Evolutionary conservation across 2,888 invertebrate genomes (phyloP).

Genomic region (Candidula unifasciata): DNA sequence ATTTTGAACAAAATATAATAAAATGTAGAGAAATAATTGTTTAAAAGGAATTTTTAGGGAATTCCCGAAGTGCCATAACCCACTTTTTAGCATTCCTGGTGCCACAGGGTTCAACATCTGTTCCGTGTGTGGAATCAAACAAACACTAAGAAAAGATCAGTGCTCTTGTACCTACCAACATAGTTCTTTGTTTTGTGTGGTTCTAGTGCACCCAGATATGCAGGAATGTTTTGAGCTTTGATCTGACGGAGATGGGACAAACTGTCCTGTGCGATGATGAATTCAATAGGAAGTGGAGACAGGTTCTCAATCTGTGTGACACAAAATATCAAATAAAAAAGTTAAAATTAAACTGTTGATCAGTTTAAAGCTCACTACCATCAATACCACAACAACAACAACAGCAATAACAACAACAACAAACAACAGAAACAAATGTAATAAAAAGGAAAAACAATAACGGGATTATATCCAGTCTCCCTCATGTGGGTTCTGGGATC

Average conservation of each 20-base stretch:
- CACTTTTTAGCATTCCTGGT: too few relatives aligned
- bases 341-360: background rate
- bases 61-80: too few relatives aligned
- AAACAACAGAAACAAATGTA: too few relatives aligned
- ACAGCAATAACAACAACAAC: too few relatives aligned
- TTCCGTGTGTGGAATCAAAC: background rate
- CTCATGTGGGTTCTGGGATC: too few relatives aligned
- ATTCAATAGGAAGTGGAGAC: slow-evolving; percentile 74
- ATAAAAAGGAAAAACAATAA: too few relatives aligned
- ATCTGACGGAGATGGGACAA: slow-evolving; percentile 68
- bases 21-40: too few relatives aligned
- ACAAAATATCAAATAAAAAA: background rate
- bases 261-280: slow-evolving; percentile 74
- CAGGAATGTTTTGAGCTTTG: slow-evolving; percentile 69
- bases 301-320: slow-evolving; percentile 73
- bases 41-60: too few relatives aligned
- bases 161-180: slow-evolving; percentile 65
- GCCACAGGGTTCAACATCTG: too few relatives aligned
- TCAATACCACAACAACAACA: too few relatives aligned
- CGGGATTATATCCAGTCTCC: too few relatives aligned
- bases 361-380: background rate
- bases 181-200: slow-evolving; percentile 58
- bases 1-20: too few relatives aligned
- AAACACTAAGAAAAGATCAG: background rate
- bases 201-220: slow-evolving; percentile 58